Conservation (phyloP, 2,113 vertebrate species). For the Prietella phreatophila region DNA sequence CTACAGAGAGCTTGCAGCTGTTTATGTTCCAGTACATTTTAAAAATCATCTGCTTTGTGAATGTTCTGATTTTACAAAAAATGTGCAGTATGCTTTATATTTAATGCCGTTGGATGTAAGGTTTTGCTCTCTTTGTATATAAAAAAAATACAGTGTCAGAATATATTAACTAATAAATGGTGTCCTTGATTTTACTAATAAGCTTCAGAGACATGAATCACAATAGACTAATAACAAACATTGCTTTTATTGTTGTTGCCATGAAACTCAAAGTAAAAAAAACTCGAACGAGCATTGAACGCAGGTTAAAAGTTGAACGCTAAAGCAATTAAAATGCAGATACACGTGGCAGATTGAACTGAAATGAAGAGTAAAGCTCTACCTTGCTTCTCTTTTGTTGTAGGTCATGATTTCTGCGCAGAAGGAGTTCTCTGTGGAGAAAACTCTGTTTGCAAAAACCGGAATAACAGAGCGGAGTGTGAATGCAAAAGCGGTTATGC, state of each 20-base stretch:
- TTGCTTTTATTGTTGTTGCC: not conserved
- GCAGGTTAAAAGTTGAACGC: not conserved
- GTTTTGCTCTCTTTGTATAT: too few relatives aligned
- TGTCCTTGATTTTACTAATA: not conserved
- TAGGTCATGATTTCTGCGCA: slow-evolving; percentile 93
- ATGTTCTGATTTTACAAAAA: not conserved
- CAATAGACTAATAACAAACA: not conserved
- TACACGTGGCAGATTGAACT: not conserved
- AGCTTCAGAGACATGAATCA: not conserved
- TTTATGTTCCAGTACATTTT: not conserved
- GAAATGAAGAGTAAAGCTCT: not conserved
- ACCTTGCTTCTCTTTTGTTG: slow-evolving; percentile 50
- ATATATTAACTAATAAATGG: not conserved
- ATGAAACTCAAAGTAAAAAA: not conserved
- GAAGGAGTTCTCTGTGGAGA: slow-evolving; percentile 90
- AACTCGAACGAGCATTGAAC: not conserved
- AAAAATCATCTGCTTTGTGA: not conserved
- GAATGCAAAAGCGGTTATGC: slow-evolving; percentile 88
- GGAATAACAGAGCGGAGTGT: slow-evolving; percentile 88
- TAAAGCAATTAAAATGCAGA: not conserved
- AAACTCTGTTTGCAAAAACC: slow-evolving; percentile 91
- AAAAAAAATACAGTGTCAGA: not conserved
- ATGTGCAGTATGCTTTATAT: not conserved
- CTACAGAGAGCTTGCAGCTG: not conserved
- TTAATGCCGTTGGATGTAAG: not conserved